Percentiles rank a stretch among this genome's conserved stretches.
Conservation (phyloP, 2,113 vertebrate species). For the Pluvialis apricaria region DNA sequence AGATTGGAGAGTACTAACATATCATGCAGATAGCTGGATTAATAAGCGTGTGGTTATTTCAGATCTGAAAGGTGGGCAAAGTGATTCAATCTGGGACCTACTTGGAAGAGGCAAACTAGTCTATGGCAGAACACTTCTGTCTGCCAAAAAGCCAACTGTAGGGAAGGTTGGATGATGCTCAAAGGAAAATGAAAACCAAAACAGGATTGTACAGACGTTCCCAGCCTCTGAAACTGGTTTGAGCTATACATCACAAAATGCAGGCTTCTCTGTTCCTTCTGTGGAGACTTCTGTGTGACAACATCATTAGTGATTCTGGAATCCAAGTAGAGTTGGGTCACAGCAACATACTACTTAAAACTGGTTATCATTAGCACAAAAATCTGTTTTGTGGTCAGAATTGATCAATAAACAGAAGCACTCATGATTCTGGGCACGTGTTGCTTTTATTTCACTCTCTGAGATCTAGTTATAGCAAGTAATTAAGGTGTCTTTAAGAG, state of each 20-base stretch:
- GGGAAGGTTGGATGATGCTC: background rate
- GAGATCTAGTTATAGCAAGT: background rate
- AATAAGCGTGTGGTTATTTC: background rate
- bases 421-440: background rate
- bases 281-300: background rate
- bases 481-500: background rate
- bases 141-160: background rate
- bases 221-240: background rate
- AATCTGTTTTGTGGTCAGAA: background rate
- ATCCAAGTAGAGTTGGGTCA: background rate
- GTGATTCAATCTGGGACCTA: background rate
- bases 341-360: background rate
- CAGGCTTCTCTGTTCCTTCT: background rate
- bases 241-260: background rate
- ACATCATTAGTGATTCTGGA: background rate
- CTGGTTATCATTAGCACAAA: background rate
- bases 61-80: background rate
- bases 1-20: background rate
- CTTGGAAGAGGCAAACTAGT: background rate
- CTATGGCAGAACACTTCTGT: background rate
- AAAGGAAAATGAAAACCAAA: background rate
- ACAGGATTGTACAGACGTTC: background rate
- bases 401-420: background rate
- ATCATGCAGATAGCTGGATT: background rate
- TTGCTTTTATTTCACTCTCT: background rate